A percentile compares a stretch with the other conserved stretches of the same genome.
Conservation (phyloP, 2,888 invertebrate genomes). For the Epirrhoe alternata region DNA sequence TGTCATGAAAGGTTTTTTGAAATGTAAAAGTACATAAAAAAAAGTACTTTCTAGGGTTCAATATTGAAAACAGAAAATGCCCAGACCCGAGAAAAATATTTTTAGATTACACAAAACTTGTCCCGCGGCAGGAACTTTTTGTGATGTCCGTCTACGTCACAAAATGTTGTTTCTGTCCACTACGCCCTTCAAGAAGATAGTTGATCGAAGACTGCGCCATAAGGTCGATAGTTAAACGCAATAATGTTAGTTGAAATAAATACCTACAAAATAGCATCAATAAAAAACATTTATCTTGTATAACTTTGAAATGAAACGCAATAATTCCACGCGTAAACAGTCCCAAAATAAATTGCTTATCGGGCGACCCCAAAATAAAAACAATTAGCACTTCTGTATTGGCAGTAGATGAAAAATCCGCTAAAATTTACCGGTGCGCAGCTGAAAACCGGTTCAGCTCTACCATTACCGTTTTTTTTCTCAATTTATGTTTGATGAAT, state of each 20-base stretch:
- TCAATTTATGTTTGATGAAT: too few species aligned
- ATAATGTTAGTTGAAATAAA: neutral
- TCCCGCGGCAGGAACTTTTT: too few species aligned
- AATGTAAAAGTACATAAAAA: neutral
- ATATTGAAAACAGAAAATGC: too few species aligned
- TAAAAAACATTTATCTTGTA: neutral
- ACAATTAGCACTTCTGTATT: conserved; percentile 47
- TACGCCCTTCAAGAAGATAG: too few species aligned
- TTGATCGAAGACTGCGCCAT: too few species aligned
- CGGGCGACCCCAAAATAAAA: conserved; percentile 33
- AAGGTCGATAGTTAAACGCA: too few species aligned
- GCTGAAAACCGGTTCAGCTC: conserved; percentile 6
- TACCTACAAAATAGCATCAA: neutral
- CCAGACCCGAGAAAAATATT: too few species aligned
- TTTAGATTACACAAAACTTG: too few species aligned
- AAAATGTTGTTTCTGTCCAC: too few species aligned
- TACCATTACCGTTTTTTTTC: neutral
- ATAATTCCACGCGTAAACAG: conserved; percentile 11
- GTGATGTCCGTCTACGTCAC: too few species aligned
- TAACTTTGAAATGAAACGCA: conserved; percentile 12
- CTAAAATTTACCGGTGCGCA: conserved; percentile 9
- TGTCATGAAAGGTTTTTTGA: neutral
- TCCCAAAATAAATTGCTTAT: conserved; percentile 43
- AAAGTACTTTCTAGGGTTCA: too few species aligned
- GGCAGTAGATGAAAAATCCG: conserved; percentile 27